Percentiles rank a stretch among this genome's conserved stretches.
Conservation (phyloP, 2,797 vertebrate species). For the Gambusia yucatana region DNA sequence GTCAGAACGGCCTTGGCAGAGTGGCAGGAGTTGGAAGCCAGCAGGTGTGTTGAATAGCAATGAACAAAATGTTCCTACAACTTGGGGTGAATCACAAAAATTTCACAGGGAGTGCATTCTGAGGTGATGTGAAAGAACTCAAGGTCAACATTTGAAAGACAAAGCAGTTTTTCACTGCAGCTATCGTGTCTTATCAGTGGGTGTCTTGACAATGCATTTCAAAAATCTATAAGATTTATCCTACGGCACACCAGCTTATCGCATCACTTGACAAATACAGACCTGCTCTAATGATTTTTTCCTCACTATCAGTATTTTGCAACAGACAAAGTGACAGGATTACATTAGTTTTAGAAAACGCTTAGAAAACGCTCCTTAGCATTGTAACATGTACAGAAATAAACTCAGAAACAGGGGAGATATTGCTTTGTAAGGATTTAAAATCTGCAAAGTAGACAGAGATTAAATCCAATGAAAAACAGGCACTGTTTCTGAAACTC, state of each 20-base stretch:
- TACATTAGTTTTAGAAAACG: not conserved
- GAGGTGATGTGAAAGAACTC: constrained; percentile 10
- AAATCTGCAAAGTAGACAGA: not conserved
- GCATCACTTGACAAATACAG: not conserved
- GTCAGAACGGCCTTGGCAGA: not conserved
- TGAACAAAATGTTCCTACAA: constrained; percentile 7
- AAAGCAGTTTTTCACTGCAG: not conserved
- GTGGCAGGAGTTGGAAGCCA: not conserved
- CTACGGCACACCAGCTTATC: not conserved
- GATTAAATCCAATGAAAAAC: not conserved
- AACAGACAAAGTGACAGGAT: not conserved
- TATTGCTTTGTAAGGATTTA: not conserved
- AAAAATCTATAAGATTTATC: not conserved
- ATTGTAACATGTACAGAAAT: not conserved
- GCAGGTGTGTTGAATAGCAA: not conserved
- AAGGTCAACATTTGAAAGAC: constrained; percentile 21
- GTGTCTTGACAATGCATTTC: not conserved
- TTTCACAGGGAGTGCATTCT: constrained; percentile 17
- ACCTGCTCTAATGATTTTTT: not conserved
- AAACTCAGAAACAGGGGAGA: not conserved
- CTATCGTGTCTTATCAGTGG: constrained; percentile 2
- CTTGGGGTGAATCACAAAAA: constrained; percentile 5
- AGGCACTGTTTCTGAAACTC: not conserved
- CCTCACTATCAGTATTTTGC: not conserved
- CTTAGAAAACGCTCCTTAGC: no score